A percentile compares a stretch with the other conserved stretches of the same genome.
These are phyloP conservation scores for Leptinotarsa haldemani DNA, from an alignment of 2,888 invertebrate genomes.

Conservation along the genomic window DNA sequence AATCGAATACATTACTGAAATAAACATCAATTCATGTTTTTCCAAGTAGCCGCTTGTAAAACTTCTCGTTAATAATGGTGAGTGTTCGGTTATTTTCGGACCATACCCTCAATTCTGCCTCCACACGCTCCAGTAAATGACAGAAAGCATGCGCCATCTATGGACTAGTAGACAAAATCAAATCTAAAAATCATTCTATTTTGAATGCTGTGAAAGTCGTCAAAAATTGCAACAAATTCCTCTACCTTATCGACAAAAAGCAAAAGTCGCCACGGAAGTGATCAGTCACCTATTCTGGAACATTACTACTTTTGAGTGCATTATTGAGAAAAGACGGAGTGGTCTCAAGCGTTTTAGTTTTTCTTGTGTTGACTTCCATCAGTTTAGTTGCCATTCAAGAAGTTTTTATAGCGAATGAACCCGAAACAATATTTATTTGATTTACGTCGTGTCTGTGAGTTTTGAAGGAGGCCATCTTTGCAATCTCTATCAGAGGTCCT, in stretches of 20 bases:
- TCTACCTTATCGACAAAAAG: constrained; percentile 44
- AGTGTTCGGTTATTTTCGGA: no score
- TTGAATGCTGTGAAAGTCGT: background rate
- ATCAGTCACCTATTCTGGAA: constrained; percentile 64
- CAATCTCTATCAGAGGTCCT: constrained; percentile 88
- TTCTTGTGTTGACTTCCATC: constrained; percentile 49
- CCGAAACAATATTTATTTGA: constrained; percentile 66
- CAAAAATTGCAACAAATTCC: background rate
- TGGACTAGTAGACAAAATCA: background rate
- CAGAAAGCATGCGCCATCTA: background rate
- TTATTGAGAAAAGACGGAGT: constrained; percentile 47
- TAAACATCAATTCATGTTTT: no score
- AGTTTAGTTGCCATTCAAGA: constrained; percentile 36
- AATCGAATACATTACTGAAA: no score
- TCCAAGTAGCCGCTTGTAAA: no score
- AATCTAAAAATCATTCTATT: background rate
- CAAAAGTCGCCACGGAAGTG: constrained; percentile 63
- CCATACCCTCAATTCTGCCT: no score
- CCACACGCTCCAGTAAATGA: background rate
- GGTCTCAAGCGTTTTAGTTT: constrained; percentile 48
- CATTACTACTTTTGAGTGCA: constrained; percentile 50
- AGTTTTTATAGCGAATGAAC: constrained; percentile 44
- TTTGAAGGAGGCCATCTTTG: constrained; percentile 87
- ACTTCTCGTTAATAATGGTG: no score
- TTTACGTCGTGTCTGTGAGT: constrained; percentile 78